Evolutionary conservation across 2,888 invertebrate species (phyloP).

Genomic region (Melinopterus prodromus): DNA sequence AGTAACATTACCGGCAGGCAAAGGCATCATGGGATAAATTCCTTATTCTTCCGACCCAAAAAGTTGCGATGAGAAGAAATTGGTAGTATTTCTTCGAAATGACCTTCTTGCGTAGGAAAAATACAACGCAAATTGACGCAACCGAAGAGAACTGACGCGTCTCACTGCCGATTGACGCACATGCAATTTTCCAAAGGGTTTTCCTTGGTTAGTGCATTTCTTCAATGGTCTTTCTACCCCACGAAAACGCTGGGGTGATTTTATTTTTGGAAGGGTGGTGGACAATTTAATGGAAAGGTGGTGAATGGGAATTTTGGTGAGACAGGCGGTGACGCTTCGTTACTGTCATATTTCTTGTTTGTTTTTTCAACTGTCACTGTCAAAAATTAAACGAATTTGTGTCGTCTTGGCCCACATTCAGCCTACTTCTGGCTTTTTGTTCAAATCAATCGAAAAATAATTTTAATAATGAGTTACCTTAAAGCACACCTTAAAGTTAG

Average conservation of each 20-base stretch:
- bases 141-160: neutral
- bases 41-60: neutral
- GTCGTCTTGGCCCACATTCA: no score
- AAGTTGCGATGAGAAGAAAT: neutral
- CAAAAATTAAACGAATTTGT: neutral
- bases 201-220: neutral
- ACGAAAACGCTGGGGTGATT: neutral
- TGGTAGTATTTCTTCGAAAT: neutral
- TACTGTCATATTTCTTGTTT: neutral
- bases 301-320: neutral
- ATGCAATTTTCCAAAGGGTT: neutral
- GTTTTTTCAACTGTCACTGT: neutral
- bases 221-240: neutral
- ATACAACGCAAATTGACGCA: neutral
- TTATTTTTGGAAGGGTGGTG: neutral
- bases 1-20: neutral
- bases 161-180: neutral
- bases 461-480: no score
- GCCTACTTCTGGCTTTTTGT: no score
- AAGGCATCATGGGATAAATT: neutral
- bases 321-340: neutral
- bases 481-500: no score
- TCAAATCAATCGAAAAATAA: no score
- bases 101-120: neutral
- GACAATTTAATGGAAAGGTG: neutral